Conservation (phyloP, 2,888 invertebrate genomes). For the Protophormia terraenovae region DNA sequence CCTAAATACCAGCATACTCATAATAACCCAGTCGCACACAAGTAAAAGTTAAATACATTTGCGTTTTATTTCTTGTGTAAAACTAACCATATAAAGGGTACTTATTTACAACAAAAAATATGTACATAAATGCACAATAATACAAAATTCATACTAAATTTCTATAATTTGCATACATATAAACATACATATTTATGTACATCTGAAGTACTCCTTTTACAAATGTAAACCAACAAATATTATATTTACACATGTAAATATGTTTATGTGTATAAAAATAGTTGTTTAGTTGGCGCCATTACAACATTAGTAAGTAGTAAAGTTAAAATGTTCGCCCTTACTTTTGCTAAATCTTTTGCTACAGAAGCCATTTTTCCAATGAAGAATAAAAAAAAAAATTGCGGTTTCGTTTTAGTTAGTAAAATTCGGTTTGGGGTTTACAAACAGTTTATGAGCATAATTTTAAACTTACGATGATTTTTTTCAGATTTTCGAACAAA, state of each 20-base stretch:
- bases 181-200: background rate
- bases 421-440: constrained; percentile 6
- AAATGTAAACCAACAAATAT: constrained; percentile 11
- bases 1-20: background rate
- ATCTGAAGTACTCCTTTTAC: background rate
- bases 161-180: too few species aligned
- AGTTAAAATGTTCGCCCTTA: too few species aligned
- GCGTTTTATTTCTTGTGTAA: constrained; percentile 30
- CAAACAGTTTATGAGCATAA: background rate
- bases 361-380: constrained; percentile 35
- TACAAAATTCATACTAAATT: background rate
- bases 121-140: background rate
- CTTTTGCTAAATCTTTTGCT: too few species aligned
- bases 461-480: background rate
- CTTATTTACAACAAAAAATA: constrained; percentile 26
- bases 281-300: constrained; percentile 53
- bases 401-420: constrained; percentile 15
- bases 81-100: constrained; percentile 30
- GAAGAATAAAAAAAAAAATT: constrained; percentile 21
- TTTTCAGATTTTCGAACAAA: background rate
- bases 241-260: background rate
- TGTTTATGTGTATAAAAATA: background rate
- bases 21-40: constrained; percentile 21
- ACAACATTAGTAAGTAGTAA: constrained; percentile 24
- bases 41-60: constrained; percentile 60